Evolutionary conservation across 2,113 vertebrate species (phyloP).

Genomic region (Entomyzon cyanotis): DNA sequence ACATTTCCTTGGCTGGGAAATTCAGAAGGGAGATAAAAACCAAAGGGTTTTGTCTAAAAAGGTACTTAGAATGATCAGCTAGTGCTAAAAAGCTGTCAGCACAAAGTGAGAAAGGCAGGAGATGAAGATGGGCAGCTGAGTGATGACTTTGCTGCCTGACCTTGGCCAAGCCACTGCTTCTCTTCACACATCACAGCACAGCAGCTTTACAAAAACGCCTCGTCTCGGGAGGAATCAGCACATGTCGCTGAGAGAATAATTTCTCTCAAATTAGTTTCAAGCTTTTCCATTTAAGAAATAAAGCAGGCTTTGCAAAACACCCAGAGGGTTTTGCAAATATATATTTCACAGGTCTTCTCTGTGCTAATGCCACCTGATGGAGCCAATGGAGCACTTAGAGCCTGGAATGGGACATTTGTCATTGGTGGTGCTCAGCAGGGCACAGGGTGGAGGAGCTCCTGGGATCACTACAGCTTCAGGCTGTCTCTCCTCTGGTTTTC

Average conservation of each 20-base stretch:
- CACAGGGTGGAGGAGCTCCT: not conserved
- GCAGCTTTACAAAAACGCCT: not conserved
- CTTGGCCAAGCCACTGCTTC: not conserved
- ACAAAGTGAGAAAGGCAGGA: not conserved
- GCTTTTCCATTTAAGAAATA: not conserved
- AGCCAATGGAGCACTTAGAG: fast-evolving
- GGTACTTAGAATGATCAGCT: not conserved
- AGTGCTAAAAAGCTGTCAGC: not conserved
- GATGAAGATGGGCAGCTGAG: not conserved
- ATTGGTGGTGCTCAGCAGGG: fast-evolving
- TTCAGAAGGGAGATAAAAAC: not conserved
- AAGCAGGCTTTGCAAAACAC: not conserved
- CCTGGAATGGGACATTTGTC: not conserved
- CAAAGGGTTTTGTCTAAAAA: not conserved
- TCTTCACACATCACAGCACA: not conserved
- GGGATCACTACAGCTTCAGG: not conserved
- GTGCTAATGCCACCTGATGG: not conserved
- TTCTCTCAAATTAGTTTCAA: not conserved
- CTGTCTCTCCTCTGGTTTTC: not conserved
- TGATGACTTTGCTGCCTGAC: not conserved
- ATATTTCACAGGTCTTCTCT: not conserved
- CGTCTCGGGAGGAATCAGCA: not conserved
- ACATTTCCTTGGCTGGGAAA: not conserved
- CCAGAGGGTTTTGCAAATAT: not conserved
- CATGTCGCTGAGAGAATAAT: not conserved